Evolutionary conservation across 2,888 invertebrate species (phyloP).

Genomic region (Drosophila subquinaria): DNA sequence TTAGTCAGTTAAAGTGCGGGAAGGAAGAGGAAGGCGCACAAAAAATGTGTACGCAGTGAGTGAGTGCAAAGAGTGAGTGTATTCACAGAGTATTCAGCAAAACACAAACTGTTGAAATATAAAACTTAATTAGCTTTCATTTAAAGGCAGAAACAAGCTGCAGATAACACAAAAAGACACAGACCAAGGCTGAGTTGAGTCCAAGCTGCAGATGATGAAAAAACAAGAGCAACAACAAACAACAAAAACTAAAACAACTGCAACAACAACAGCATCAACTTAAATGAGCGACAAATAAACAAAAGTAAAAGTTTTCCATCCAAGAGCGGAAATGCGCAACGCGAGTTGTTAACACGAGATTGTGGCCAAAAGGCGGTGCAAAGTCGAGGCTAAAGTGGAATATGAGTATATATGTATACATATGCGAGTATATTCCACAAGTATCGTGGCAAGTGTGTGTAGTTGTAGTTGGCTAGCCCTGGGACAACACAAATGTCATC

Average conservation of each 20-base stretch:
- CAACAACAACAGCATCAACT: conserved; percentile 64
- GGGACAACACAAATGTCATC: conserved; percentile 56
- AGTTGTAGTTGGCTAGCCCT: conserved; percentile 5
- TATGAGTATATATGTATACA: conserved; percentile 10
- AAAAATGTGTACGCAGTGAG: conserved; percentile 8
- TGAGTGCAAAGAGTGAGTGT: conserved; percentile 30
- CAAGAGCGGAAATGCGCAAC: conserved; percentile 72
- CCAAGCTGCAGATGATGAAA: conserved; percentile 63
- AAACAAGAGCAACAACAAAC: conserved; percentile 8
- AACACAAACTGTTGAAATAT: conserved; percentile 71
- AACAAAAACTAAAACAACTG: conserved; percentile 47
- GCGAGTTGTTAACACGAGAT: conserved; percentile 71
- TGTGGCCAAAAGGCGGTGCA: conserved; percentile 49
- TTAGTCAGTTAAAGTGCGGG: conserved; percentile 49
- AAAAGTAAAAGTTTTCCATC: conserved; percentile 72
- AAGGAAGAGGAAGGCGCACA: conserved; percentile 9
- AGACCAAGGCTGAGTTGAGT: conserved; percentile 17
- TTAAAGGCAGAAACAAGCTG: conserved; percentile 71
- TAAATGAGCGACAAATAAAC: conserved; percentile 80
- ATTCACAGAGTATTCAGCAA: conserved; percentile 53
- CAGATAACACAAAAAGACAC: conserved; percentile 55
- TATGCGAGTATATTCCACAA: conserved; percentile 13
- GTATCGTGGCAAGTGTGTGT: neutral
- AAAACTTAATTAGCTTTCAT: conserved; percentile 81
- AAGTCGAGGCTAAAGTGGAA: conserved; percentile 19